phyloP scores from a whole-genome alignment of 2,888 invertebrate species.

The Latheticus oryzae region DNA sequence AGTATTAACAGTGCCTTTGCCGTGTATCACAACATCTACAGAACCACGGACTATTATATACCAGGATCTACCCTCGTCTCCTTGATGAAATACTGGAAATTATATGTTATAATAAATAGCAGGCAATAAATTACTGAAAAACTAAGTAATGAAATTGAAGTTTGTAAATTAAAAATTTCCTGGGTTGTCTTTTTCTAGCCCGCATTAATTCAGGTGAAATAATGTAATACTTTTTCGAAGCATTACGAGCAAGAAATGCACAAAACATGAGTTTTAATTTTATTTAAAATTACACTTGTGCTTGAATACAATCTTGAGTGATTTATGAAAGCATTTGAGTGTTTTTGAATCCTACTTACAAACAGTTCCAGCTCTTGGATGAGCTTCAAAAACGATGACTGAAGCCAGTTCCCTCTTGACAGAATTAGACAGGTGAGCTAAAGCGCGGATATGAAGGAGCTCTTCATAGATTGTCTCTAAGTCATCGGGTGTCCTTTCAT shows the following conservation, averaged over 20 bases:
- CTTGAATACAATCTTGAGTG: conserved; percentile 2
- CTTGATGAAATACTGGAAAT: conserved; percentile 81
- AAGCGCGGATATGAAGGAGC: conserved; percentile 82
- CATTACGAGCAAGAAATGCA: too few species aligned
- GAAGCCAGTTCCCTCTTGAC: conserved; percentile 84
- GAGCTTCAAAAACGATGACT: conserved; percentile 84
- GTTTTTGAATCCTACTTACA: too few species aligned
- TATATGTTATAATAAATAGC: conserved; percentile 15
- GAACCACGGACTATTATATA: conserved; percentile 86
- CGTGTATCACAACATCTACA: conserved; percentile 86
- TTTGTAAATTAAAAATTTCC: too few species aligned
- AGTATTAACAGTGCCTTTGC: conserved; percentile 85
- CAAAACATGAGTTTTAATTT: too few species aligned
- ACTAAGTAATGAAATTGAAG: too few species aligned
- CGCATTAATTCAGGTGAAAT: too few species aligned
- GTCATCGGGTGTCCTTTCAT: conserved; percentile 82
- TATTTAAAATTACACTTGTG: too few species aligned
- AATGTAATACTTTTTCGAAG: too few species aligned
- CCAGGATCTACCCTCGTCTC: conserved; percentile 87
- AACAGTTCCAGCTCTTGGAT: conserved; percentile 80
- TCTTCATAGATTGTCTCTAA: conserved; percentile 86
- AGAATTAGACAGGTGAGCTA: conserved; percentile 83
- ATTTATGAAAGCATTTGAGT: conserved; percentile 1
- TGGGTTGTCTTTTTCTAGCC: too few species aligned
- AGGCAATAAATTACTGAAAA: too few species aligned